Evolutionary conservation across 1,140 invertebrate genomes (phyloP), one percentile per base, ranked within the genome.

Genomic region (Microplitis demolitor): DNA sequence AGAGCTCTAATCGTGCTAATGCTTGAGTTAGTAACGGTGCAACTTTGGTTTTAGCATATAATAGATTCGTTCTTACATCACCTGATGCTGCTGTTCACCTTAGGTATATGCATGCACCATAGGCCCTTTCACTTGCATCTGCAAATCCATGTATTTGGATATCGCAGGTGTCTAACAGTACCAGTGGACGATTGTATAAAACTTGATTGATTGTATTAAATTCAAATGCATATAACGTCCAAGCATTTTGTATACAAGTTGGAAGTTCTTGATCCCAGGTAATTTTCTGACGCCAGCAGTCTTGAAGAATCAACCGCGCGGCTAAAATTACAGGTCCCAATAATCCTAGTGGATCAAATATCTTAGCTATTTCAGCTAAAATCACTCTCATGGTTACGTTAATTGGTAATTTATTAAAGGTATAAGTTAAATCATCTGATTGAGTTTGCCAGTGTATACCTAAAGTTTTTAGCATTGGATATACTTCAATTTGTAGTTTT

Each of bases 191-290:
- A 8, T 81, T 76, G 73, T 76, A 79, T 50, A 62, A 37, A 39
- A 78, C 73, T 64, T 77, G 70, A 8, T 53, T n/a, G 50, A 69
- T 70, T 16, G 77, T 54, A 35, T 75, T 31, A 31, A 72, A 56
- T 70, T 76, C 3, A 54, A 56, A 37, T 39, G 76, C 24, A 11
- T 74, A 63, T 13, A 4, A 6, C 13, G 33, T 11, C 61, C 61
- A 63, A 16, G 54, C 67, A 3, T 67, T 34, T 56, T 63, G 4
- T 0, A 77, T 5, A 4, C 75, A 77, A 11, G 34, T 72, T 31
- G 54, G 66, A 4, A 81, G 56, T 74, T 81, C 78, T 60, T 69
- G 56, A 62, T 74, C 53, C 84, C 83, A 86, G 3, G 58, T 14
- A 54, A 53, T 13, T 54, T 75, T 56, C 3, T 56, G 51, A 37